These are phyloP conservation scores for Dolichopus griseipennis DNA, from an alignment of 2,888 invertebrate genomes.

Conservation along the genomic window DNA sequence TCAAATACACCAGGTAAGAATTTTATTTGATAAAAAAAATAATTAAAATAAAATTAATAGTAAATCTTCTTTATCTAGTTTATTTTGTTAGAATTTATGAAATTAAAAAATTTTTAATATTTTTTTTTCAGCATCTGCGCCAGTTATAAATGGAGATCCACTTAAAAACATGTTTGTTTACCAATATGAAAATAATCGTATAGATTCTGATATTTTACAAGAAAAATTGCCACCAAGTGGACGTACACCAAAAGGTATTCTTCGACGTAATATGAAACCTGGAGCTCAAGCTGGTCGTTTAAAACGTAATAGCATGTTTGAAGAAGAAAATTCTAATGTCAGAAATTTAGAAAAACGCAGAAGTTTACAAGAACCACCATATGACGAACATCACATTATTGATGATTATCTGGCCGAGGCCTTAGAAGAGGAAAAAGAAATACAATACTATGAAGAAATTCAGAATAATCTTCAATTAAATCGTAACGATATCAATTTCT, in stretches of 20 bases:
- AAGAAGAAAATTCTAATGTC: constrained; percentile 48
- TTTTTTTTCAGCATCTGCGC: neutral
- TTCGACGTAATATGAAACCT: constrained; percentile 31
- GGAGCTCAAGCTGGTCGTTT: constrained; percentile 38
- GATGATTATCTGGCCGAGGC: constrained; percentile 26
- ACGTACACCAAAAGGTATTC: constrained; percentile 48
- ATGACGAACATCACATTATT: constrained; percentile 39
- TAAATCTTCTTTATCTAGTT: too few species aligned
- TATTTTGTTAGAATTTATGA: too few species aligned
- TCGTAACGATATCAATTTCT: constrained; percentile 19
- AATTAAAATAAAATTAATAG: too few species aligned
- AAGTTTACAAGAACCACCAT: constrained; percentile 68
- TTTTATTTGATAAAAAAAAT: neutral
- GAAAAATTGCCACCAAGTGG: constrained; percentile 53
- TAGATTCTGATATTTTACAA: constrained; percentile 46
- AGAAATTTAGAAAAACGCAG: constrained; percentile 52
- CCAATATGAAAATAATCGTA: constrained; percentile 66
- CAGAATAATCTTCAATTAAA: constrained; percentile 22
- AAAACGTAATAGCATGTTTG: constrained; percentile 74
- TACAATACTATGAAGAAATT: constrained; percentile 37
- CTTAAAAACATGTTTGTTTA: constrained; percentile 63
- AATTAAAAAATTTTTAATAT: neutral
- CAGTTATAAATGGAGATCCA: constrained; percentile 32
- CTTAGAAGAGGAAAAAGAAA: constrained; percentile 26
- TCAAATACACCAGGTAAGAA: constrained; percentile 13